phyloP scores from a whole-genome alignment of 2,113 vertebrate species.

The Pygoscelis antarcticus region DNA sequence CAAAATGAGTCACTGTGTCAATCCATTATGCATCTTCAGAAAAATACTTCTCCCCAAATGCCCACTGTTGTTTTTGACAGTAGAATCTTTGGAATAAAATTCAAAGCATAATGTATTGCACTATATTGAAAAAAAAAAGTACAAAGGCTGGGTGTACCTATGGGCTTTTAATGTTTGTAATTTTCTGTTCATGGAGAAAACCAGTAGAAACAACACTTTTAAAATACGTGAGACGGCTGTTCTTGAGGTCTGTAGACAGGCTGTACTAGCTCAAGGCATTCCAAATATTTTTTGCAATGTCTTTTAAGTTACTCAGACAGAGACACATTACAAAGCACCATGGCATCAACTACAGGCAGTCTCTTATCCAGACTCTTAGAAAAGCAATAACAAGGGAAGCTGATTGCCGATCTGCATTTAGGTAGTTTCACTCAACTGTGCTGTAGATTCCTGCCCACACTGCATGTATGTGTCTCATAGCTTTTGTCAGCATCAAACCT shows the following conservation, averaged over 20 bases:
- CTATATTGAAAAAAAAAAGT: not conserved
- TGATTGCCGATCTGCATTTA: not conserved
- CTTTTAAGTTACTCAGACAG: slow-evolving; percentile 15
- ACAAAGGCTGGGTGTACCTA: not conserved
- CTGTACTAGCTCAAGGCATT: slow-evolving; percentile 21
- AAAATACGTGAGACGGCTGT: not conserved
- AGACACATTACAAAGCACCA: not conserved
- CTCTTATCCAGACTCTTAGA: not conserved
- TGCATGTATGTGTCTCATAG: not conserved
- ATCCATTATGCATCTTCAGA: not conserved
- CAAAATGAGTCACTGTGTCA: not conserved
- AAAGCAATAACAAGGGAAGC: not conserved
- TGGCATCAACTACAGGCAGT: not conserved
- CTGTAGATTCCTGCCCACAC: not conserved
- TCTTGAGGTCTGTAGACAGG: not conserved
- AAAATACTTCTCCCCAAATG: not conserved
- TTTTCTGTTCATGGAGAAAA: slow-evolving; percentile 35
- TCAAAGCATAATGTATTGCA: not conserved
- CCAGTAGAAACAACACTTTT: not conserved
- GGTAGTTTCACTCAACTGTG: not conserved
- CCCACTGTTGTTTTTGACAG: not conserved
- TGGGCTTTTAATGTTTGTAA: not conserved
- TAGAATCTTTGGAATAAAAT: not conserved
- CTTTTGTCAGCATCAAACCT: not conserved
- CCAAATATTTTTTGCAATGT: not conserved